Percentiles rank a stretch among this genome's conserved stretches.
These are phyloP conservation scores for Sylvietta virens DNA, from an alignment of 2,113 vertebrate species.

Conservation along the genomic window DNA sequence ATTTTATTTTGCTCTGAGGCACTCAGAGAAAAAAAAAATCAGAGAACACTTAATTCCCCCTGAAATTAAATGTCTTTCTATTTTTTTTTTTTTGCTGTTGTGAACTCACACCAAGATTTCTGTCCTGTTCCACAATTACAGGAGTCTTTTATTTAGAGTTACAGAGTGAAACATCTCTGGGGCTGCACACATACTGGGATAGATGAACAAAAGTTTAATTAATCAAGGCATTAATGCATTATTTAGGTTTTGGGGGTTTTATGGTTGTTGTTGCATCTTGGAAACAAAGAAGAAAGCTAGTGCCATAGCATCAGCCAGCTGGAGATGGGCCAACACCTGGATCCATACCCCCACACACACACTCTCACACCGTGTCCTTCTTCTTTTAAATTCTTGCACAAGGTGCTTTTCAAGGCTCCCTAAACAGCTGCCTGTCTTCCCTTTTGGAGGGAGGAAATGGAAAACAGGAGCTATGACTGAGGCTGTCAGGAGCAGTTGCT, in stretches of 20 bases:
- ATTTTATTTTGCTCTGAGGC: not conserved
- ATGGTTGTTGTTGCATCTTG: not conserved
- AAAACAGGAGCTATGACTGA: not conserved
- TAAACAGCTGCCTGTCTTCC: not conserved
- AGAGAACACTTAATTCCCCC: not conserved
- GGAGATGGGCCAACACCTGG: not conserved
- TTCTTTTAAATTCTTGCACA: not conserved
- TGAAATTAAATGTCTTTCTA: not conserved
- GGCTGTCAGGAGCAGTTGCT: fast-evolving
- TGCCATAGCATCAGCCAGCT: not conserved
- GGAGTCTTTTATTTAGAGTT: not conserved
- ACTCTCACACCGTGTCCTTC: not conserved
- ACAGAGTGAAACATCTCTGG: not conserved
- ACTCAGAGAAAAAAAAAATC: not conserved
- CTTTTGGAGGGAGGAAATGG: not conserved
- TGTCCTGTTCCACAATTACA: not conserved
- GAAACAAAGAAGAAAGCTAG: not conserved
- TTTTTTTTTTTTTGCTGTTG: not conserved
- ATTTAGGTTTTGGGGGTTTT: not conserved
- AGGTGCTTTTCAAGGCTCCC: not conserved
- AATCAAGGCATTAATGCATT: not conserved
- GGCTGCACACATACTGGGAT: not conserved
- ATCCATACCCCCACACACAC: not conserved
- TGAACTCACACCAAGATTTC: not conserved
- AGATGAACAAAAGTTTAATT: not conserved